Evolutionary conservation across 1,140 invertebrate species (phyloP), one percentile per base, ranked within the genome.

Genomic region (Pteromalus puparum): DNA sequence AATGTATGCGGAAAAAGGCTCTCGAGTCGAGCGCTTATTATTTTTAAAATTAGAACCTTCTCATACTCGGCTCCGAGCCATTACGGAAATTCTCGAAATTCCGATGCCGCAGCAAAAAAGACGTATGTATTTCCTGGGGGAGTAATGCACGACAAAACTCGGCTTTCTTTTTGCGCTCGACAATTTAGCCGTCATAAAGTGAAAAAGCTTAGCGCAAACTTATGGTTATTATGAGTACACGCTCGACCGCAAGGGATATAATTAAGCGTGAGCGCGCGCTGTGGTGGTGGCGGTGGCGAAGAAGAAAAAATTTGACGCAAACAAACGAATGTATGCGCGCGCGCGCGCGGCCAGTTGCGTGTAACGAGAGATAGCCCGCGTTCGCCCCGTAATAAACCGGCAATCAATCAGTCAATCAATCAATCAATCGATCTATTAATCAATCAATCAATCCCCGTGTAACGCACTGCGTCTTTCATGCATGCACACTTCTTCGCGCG

Each of bases 321-420:
- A 61, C 53, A n/a, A 21, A n/a, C 53, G 53, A 61, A 61, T n/a
- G 53, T 9, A 7, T 9, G 9, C 38, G 38, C 38, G 46, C 13
- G 38, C 10, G 9, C 38, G 38, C 38, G 46, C 13, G 46, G 18
- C 53, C 53, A 61, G 53, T 61, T 61, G 21, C 53, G 21, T n/a
- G 53, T 61, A n/a, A 53, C 48, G 48, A 53, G 48, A 61, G 53
- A 61, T 21, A 61, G 53, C 15, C 34, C 34, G 34, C 10, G 38
- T 42, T 1, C 38, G 53, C 67, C 15, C 10, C 15, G 24, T 13
- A 70, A 70, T 28, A 28, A 70, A 13, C 12, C 67, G 28, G 67
- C 67, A 70, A 70, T 70, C 67, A 70, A 70, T 70, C 67, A 70
- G 28, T 70, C 67, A 28, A 70, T 70, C 67, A 70, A 28, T 28